phyloP scores from a whole-genome alignment of 1,140 invertebrate species.

The Eupristina koningsbergeri region DNA sequence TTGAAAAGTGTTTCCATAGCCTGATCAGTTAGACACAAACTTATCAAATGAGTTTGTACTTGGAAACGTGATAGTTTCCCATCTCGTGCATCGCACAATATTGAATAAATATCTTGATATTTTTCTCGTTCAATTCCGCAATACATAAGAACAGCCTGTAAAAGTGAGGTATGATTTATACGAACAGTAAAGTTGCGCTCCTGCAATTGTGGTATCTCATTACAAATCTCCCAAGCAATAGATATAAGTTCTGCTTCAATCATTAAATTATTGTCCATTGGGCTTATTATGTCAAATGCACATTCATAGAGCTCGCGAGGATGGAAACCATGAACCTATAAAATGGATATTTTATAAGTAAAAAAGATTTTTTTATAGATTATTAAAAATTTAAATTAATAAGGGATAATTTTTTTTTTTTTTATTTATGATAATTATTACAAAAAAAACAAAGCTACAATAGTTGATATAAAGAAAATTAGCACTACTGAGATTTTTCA shows the following conservation, averaged over 20 bases:
- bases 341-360: not conserved
- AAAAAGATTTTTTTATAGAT: not conserved
- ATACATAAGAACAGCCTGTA: constrained; percentile 85
- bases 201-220: constrained; percentile 79
- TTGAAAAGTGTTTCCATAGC: constrained; percentile 80
- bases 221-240: constrained; percentile 84
- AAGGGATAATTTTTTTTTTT: too few species aligned
- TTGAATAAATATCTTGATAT: constrained; percentile 78
- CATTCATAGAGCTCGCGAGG: constrained; percentile 92
- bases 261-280: constrained; percentile 79
- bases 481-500: too few species aligned
- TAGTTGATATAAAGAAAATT: too few species aligned
- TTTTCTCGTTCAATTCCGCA: constrained; percentile 85
- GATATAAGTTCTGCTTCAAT: constrained; percentile 90
- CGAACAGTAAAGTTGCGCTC: constrained; percentile 82
- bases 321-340: constrained; percentile 82
- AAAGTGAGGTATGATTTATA: constrained; percentile 87
- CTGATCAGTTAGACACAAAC: constrained; percentile 80
- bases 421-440: too few species aligned
- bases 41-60: constrained; percentile 81
- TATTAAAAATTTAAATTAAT: too few species aligned
- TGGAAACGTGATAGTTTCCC: constrained; percentile 80
- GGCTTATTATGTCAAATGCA: constrained; percentile 93
- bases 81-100: constrained; percentile 78
- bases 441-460: too few species aligned